Evolutionary conservation across 2,797 vertebrate species (phyloP), one percentile per base, ranked within the genome.

Genomic region (Diplodus puntazzo): DNA sequence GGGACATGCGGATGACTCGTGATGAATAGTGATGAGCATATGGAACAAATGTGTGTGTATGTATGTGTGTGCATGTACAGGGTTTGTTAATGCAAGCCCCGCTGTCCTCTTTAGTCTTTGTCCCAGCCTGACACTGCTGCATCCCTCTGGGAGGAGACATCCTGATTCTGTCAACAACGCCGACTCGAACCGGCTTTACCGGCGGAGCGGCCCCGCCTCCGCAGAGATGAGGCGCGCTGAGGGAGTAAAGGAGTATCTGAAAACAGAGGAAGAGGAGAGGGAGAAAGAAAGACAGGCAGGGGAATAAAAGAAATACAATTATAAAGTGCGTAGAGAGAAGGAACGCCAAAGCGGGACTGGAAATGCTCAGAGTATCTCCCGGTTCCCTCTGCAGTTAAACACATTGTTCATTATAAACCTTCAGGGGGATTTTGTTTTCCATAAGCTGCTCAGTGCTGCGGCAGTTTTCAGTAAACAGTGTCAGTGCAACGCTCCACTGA

Each of bases 11-110:
- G 85, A 84, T 89, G 86, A 80, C 79, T 77, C 2, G 73, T 80
- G 82, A 89, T 93, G 91, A 92, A 91, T 91, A 91, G 83, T 88
- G 86, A 92, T 91, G 84, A 92, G 86, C 87, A 88, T 90, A 90
- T 93, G 91, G 89, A 73, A 75, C 65, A 82, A 69, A 75, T 86
- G 60, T 82, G 85, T 73, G 79, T 79, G 83, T 80, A 64, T 52
- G 55, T 63, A 45, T 76, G 67, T 77, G 70, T 57, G 58, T 59
- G 48, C 45, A 48, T 69, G 68, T 60, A 17, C 20, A 34, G 39
- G 46, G 62, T 65, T 34, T 82, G 81, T 84, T 77, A 81, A 85
- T 82, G 80, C 39, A 20, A 69, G 75, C 87, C 78, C 81, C 63
- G 73, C 69, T 69, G 68, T 62, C 69, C 65, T 84, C 73, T 77